phyloP scores from a whole-genome alignment of 2,888 invertebrate genomes.

The Crossocerus cetratus region DNA sequence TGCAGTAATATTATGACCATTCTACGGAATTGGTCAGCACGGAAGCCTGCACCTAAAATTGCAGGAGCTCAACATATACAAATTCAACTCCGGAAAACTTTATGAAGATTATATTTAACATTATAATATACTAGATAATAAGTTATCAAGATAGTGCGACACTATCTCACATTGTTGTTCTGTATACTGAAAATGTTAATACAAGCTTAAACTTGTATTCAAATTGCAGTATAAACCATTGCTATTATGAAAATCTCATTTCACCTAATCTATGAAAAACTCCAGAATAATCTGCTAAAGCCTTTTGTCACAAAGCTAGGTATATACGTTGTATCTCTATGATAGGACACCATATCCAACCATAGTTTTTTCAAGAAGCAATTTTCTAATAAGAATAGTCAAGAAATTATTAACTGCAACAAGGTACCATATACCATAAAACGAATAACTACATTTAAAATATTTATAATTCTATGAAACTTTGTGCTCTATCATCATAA shows the following conservation, averaged over 20 bases:
- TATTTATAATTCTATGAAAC: not conserved
- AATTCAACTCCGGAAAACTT: not conserved
- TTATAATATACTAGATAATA: not conserved
- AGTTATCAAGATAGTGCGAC: not conserved
- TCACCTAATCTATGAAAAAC: not conserved
- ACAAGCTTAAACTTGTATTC: not conserved
- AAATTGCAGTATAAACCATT: not conserved
- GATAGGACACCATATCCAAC: not conserved
- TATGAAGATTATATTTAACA: not conserved
- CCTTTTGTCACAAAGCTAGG: not conserved
- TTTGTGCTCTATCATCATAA: too few relatives aligned
- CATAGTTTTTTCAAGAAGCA: not conserved
- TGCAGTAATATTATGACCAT: too few relatives aligned
- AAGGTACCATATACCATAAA: not conserved
- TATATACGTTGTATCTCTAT: not conserved
- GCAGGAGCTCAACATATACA: not conserved
- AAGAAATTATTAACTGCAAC: not conserved
- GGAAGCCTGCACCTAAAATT: not conserved
- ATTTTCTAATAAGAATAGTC: not conserved
- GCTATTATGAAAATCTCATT: not conserved
- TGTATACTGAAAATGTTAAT: not conserved
- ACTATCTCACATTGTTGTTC: not conserved
- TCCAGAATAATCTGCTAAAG: not conserved
- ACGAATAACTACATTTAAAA: not conserved
- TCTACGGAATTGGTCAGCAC: too few relatives aligned